These are phyloP conservation scores for Coregonus clupeaformis DNA, from an alignment of 2,113 vertebrate species.

Conservation along the genomic window DNA sequence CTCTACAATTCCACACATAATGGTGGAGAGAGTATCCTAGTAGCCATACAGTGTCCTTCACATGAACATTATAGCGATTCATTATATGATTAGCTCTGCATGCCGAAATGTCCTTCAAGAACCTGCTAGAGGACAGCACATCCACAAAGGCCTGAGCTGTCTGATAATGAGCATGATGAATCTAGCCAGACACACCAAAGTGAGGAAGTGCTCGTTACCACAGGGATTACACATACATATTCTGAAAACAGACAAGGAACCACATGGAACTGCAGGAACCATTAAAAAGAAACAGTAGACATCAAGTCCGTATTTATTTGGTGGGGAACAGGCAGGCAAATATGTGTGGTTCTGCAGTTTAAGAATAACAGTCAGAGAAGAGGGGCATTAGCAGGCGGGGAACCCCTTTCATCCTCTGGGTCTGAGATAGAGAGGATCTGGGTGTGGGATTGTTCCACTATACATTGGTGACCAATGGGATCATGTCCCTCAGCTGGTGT, in stretches of 20 bases:
- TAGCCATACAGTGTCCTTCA: constrained; percentile 18
- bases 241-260: background rate
- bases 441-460: background rate
- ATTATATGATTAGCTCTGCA: constrained; percentile 32
- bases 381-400: no score
- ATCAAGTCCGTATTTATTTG: no score
- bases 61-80: constrained; percentile 20
- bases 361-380: no score
- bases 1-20: constrained; percentile 16
- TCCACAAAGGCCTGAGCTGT: background rate
- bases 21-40: constrained; percentile 16
- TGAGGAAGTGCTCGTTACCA: background rate
- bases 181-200: background rate
- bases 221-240: background rate
- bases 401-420: background rate
- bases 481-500: background rate
- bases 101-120: constrained; percentile 32
- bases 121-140: constrained; percentile 12
- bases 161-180: constrained; percentile 18
- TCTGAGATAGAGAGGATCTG: background rate
- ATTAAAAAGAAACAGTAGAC: no score
- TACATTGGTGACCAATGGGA: background rate
- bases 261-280: background rate
- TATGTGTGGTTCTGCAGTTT: no score
- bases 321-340: no score